Evolutionary conservation across 2,888 invertebrate genomes (phyloP).

Genomic region (Unio delphinus): DNA sequence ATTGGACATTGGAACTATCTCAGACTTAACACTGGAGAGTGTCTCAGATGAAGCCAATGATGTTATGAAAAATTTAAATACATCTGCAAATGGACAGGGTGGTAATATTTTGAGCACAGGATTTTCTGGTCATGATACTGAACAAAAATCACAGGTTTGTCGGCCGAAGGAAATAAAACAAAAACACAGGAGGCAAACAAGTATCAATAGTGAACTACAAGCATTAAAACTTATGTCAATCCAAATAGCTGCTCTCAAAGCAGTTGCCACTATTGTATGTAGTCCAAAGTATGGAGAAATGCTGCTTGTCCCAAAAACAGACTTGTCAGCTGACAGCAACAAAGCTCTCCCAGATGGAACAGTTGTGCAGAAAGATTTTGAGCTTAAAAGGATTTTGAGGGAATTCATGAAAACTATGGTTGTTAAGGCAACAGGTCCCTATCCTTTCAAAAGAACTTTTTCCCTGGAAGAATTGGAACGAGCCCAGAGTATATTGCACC

Average conservation of each 20-base stretch:
- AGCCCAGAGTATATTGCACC: constrained; percentile 65
- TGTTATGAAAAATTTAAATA: no score
- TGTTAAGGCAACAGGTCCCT: constrained; percentile 60
- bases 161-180: constrained; percentile 16
- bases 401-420: constrained; percentile 67
- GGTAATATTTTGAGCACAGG: no score
- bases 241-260: constrained; percentile 76
- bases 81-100: neutral
- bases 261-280: constrained; percentile 74
- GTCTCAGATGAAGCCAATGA: no score
- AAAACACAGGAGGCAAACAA: constrained; percentile 2
- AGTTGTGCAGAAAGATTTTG: constrained; percentile 56
- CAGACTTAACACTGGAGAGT: no score
- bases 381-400: constrained; percentile 54
- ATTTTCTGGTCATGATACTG: neutral
- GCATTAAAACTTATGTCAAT: constrained; percentile 68
- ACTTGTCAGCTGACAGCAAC: constrained; percentile 44
- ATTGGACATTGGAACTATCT: no score
- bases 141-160: constrained; percentile 6
- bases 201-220: constrained; percentile 19
- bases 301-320: constrained; percentile 74
- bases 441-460: constrained; percentile 63
- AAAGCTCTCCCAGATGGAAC: constrained; percentile 55
- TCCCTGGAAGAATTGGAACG: constrained; percentile 68
- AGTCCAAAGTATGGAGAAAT: constrained; percentile 76